These are phyloP conservation scores for Cyrtorhinus lividipennis DNA, from an alignment of 1,140 invertebrate species.

Conservation along the genomic window DNA sequence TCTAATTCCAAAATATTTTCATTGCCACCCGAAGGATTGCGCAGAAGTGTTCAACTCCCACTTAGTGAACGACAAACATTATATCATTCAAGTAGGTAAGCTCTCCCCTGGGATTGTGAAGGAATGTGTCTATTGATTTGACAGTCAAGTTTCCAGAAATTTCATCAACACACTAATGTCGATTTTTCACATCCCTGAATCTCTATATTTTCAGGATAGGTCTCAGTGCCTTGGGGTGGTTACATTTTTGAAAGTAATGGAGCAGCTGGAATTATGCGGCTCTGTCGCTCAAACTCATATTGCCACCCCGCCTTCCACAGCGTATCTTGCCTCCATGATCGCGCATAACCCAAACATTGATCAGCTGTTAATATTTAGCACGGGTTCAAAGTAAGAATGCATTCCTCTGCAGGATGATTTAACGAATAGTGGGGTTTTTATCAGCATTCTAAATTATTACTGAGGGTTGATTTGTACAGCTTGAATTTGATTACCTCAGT, in stretches of 20 bases:
- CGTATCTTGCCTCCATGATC: conserved; percentile 53
- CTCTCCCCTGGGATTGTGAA: too few species aligned
- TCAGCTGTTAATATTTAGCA: conserved; percentile 41
- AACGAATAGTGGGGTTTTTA: neutral
- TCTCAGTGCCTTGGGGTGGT: conserved; percentile 60
- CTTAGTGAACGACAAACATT: conserved; percentile 14
- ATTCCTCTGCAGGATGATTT: neutral
- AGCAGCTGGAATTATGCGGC: conserved; percentile 44
- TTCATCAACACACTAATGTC: too few species aligned
- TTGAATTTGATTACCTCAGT: too few species aligned
- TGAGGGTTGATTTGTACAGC: too few species aligned
- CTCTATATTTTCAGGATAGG: conserved; percentile 49
- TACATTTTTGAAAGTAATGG: conserved; percentile 46
- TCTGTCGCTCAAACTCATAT: conserved; percentile 60
- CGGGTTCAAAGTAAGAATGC: conserved; percentile 35
- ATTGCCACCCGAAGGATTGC: conserved; percentile 9
- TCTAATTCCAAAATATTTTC: conserved; percentile 14
- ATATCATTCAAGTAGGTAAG: conserved; percentile 18
- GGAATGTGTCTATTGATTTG: too few species aligned
- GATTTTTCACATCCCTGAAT: too few species aligned
- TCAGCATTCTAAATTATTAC: neutral
- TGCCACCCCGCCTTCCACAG: conserved; percentile 53
- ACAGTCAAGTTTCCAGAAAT: too few species aligned
- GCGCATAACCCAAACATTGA: conserved; percentile 42
- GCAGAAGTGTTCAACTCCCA: conserved; percentile 13